Evolutionary conservation across 2,797 vertebrate species (phyloP).

Genomic region (Champsocephalus gunnari): DNA sequence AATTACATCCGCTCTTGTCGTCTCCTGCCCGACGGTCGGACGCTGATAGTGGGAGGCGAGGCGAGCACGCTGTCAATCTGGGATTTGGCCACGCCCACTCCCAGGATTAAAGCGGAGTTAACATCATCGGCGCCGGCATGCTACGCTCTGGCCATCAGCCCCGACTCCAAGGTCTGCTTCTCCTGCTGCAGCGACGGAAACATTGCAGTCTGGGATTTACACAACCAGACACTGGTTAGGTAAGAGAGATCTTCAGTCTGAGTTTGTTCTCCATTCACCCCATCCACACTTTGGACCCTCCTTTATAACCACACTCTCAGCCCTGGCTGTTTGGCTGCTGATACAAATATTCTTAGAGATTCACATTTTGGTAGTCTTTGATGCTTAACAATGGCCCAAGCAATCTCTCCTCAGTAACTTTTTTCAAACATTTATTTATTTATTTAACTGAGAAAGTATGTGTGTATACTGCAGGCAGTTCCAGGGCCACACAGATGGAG

Average conservation of each 20-base stretch:
- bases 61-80: constrained; percentile 97
- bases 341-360: constrained; percentile 23
- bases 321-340: constrained; percentile 4
- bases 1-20: constrained; percentile 99
- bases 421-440: constrained; percentile 35
- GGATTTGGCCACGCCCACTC: constrained; percentile 96
- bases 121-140: constrained; percentile 96
- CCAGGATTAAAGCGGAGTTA: constrained; percentile 96
- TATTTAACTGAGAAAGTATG: constrained; percentile 43
- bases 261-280: constrained; percentile 3
- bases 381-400: constrained; percentile 9
- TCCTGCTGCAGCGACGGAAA: constrained; percentile 97
- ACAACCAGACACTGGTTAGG: constrained; percentile 98
- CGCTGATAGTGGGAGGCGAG: constrained; percentile 95
- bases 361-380: constrained; percentile 22
- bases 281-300: background rate
- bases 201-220: constrained; percentile 97
- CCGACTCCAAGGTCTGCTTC: constrained; percentile 98
- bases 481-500: constrained; percentile 97
- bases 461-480: constrained; percentile 89
- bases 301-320: background rate
- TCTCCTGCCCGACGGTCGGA: constrained; percentile 94
- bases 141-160: constrained; percentile 97
- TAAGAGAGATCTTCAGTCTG: constrained; percentile 66
- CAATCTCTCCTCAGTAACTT: constrained; percentile 8